Conservation (phyloP, 2,797 vertebrate species). For the Clarias laeviceps region DNA sequence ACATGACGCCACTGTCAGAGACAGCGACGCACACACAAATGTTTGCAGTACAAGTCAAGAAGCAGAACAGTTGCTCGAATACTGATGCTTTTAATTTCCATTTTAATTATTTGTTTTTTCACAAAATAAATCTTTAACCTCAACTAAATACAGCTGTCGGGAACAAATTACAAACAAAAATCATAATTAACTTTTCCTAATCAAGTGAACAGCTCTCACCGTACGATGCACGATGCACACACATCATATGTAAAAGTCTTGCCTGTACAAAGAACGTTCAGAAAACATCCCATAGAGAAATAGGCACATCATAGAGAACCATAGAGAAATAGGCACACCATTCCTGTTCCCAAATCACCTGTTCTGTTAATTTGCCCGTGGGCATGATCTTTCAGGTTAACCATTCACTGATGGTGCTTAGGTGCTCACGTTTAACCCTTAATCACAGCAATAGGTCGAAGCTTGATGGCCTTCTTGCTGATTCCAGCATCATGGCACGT, state of each 20-base stretch:
- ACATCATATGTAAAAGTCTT: background rate
- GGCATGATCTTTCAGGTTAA: background rate
- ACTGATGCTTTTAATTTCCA: background rate
- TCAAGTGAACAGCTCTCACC: background rate
- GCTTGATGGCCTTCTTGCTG: constrained; percentile 97
- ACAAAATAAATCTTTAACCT: constrained; percentile 16
- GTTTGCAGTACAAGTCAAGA: background rate
- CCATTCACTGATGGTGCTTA: background rate
- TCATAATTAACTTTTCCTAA: background rate
- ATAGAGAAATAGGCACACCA: background rate
- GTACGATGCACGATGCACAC: background rate
- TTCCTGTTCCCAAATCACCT: background rate
- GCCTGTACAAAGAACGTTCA: background rate
- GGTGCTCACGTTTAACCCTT: constrained; percentile 81
- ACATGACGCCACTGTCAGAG: no score
- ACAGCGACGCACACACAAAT: background rate
- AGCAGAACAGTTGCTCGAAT: background rate
- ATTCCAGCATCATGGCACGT: constrained; percentile 96
- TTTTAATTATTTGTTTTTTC: background rate
- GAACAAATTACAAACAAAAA: background rate
- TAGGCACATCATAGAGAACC: background rate
- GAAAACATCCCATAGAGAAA: background rate
- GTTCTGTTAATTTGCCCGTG: background rate
- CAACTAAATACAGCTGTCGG: background rate
- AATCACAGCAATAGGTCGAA: constrained; percentile 95